Percentiles rank a stretch among this genome's conserved stretches.
Conservation (phyloP, 2,797 vertebrate species). For the Melanogrammus aeglefinus region DNA sequence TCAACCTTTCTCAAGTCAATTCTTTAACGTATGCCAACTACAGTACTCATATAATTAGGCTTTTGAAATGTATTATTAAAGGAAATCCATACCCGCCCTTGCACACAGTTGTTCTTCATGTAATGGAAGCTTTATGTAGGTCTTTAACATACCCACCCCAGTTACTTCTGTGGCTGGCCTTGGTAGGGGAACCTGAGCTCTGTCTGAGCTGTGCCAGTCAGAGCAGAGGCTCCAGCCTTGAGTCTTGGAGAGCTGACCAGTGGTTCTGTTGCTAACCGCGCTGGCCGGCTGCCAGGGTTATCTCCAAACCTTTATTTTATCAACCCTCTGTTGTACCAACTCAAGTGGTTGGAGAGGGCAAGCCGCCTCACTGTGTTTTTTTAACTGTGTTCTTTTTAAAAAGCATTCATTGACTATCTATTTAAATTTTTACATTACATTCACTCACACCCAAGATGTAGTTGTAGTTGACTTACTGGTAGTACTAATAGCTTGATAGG, state of each 20-base stretch:
- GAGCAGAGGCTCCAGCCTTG: not conserved
- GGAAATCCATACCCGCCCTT: not conserved
- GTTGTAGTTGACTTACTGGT: not conserved
- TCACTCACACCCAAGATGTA: not conserved
- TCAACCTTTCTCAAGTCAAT: not conserved
- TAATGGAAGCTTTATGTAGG: not conserved
- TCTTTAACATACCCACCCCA: not conserved
- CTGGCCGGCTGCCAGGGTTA: constrained; percentile 47
- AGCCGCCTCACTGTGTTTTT: constrained; percentile 31
- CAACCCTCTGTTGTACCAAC: constrained; percentile 40
- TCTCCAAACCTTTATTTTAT: constrained; percentile 55
- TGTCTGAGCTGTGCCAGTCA: not conserved
- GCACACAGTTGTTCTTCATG: not conserved
- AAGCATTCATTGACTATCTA: not conserved
- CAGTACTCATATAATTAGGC: not conserved
- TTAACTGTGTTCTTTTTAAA: constrained; percentile 25
- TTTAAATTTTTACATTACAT: not conserved
- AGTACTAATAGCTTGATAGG: not conserved
- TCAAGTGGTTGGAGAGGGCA: constrained; percentile 27
- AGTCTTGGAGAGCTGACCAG: not conserved
- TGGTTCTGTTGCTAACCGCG: not conserved
- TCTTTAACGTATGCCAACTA: not conserved
- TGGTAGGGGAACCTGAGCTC: not conserved
- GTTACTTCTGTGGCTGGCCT: not conserved
- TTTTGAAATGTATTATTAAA: not conserved